Base-by-base conservation (phyloP, 1,140 invertebrate genomes). In the Neodiprion pinetum region DNA sequence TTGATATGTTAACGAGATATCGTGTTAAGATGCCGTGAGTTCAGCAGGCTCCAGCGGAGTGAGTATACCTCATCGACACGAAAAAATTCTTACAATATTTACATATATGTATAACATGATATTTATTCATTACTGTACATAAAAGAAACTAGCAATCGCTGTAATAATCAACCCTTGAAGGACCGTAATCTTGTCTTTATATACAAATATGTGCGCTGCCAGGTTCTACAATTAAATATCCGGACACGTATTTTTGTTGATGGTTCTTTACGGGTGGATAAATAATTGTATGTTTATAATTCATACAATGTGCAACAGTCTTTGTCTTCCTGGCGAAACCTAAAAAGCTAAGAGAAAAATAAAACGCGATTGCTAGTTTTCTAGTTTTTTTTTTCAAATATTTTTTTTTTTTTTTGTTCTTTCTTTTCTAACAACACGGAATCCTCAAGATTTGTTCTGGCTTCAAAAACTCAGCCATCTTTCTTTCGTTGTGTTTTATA, bases 401-500 rank as follows among this genome's bases (percentile, higher is more conserved):
- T 3, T 4, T 40, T 40, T 40, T 40, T 40, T 40, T 40, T 49
- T 72, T 53, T 68, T 68, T 74, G 9, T 67, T 72, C n/a, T 23
- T 67, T 67, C 61, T 28, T 71, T 72, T 77, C 76, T 80, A 78
- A 75, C 74, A 80, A 79, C 73, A 81, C 76, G 74, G 67, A 40
- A 40, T 66, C 23, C 71, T 23, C 65, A 61, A 47, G 71, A 72
- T 74, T 53, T 7, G n/a, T 5, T 4, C 53, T 7, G n/a, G 11
- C n/a, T 70, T 21, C 12, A 5, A 70, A 53, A 23, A 70, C 49
- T 70, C 48, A 72, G 17, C 11, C 28, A 14, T 50, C 14, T 40
- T 72, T 49, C 14, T 76, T 76, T 83, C 80, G 76, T 84, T 83
- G 81, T 85, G 72, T 90, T 89, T 90, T 91, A 79, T 90, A 92